Evolutionary conservation across 2,797 vertebrate genomes (phyloP).

Genomic region (Muscicapa comitata): DNA sequence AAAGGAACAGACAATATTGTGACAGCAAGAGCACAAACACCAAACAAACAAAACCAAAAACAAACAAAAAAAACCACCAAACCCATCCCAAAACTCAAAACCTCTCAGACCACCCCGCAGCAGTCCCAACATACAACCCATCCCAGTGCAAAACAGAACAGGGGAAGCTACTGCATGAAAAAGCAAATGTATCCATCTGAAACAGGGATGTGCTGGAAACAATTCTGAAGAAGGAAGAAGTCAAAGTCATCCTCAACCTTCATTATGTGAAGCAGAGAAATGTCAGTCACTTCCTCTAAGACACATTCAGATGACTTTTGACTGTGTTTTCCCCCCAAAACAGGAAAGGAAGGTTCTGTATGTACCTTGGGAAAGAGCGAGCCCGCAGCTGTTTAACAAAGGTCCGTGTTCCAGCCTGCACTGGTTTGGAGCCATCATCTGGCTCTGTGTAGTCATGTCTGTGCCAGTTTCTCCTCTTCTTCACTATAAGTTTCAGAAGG

Average conservation of each 20-base stretch:
- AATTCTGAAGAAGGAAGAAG: background rate
- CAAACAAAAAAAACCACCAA: background rate
- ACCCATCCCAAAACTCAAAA: background rate
- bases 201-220: background rate
- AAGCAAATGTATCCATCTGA: background rate
- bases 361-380: slow-evolving; percentile 89
- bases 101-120: background rate
- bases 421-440: slow-evolving; percentile 87
- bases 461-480: slow-evolving; percentile 95
- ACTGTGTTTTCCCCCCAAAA: background rate
- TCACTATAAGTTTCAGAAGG: slow-evolving; percentile 80
- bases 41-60: background rate
- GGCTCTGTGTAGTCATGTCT: slow-evolving; percentile 95
- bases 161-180: background rate
- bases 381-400: slow-evolving; percentile 88
- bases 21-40: background rate
- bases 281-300: background rate
- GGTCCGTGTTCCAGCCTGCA: slow-evolving; percentile 92
- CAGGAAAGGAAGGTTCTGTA: slow-evolving; percentile 32
- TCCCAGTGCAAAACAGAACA: background rate
- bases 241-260: background rate
- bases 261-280: background rate
- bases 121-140: background rate
- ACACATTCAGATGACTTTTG: background rate
- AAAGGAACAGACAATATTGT: background rate